Base-by-base conservation (phyloP, 2,797 vertebrate species). In the Gobio occitaniae region DNA sequence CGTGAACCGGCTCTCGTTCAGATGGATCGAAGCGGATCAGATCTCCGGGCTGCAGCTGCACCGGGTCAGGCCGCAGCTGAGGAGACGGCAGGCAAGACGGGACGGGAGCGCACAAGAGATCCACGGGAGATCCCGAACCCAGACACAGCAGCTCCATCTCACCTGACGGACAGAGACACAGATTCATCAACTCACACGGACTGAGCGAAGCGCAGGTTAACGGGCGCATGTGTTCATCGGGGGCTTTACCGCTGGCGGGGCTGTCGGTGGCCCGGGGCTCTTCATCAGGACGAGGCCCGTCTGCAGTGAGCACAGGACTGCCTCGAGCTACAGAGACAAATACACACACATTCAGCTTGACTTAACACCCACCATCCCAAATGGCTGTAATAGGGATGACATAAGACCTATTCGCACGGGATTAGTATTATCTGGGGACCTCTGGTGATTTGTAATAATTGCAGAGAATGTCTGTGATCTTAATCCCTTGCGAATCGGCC, bases 51-150 rank as follows among this genome's bases (percentile, higher is more conserved):
- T 95, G 94, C 6, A 95, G 93, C 83, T 95, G 86, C 36, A 98
- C 96, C 0, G 96, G 97, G 90, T 99, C 96, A 0, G 98, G 98
- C 86, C 95, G 95, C 89, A 99, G 96, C 88, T 98, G 97, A 2
- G 98, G 98, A 17, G 98, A 99, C 0, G 98, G 98, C 16, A 99
- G 93, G 91, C 97, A 98, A 76, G 98, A 99, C 2, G 98, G 98
- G 32, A 98, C 97, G 0, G 98, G 98, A 6, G 96, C 98, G 79
- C 98, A 98, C 88, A 99, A 90, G 56, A 99, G 96, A 93, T 99
- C 98, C 36, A 97, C 89, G 0, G 97, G 96, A 66, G 97, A 96
- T 10, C 89, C 89, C 0, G 88, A 94, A 2, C 92, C 90, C 87
- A 98, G 93, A 90, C 91, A 95, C 86, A 97, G 95, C 8, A 99